These are phyloP conservation scores for Strigamia transsilvanica DNA, from an alignment of 2,888 invertebrate genomes.

Conservation along the genomic window DNA sequence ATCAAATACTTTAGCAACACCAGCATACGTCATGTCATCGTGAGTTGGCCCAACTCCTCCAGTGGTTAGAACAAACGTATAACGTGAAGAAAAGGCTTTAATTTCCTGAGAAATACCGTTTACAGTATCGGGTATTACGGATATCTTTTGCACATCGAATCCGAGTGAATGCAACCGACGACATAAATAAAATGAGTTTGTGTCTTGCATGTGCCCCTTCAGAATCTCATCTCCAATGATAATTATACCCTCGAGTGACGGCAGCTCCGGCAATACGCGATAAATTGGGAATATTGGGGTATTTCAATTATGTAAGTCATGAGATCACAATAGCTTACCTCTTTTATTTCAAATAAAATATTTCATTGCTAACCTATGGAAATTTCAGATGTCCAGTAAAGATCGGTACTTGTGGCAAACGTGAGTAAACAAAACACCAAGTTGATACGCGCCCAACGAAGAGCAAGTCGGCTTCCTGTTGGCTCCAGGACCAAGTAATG, in stretches of 20 bases:
- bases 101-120: slow-evolving; percentile 74
- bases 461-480: too few relatives aligned
- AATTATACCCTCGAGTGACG: too few relatives aligned
- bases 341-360: not conserved
- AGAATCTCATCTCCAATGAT: slow-evolving; percentile 82
- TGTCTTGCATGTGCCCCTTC: slow-evolving; percentile 75
- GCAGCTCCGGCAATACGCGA: too few relatives aligned
- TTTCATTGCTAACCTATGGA: too few relatives aligned
- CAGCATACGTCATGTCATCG: slow-evolving; percentile 79
- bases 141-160: slow-evolving; percentile 71
- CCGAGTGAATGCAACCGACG: slow-evolving; percentile 72
- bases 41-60: slow-evolving; percentile 83
- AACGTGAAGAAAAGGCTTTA: slow-evolving; percentile 69
- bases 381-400: not conserved
- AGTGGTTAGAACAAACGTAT: slow-evolving; percentile 75
- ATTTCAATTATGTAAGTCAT: too few relatives aligned
- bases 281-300: too few relatives aligned
- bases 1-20: slow-evolving; percentile 68
- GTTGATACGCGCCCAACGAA: too few relatives aligned
- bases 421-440: not conserved
- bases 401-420: not conserved
- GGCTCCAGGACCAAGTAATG: too few relatives aligned
- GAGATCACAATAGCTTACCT: not conserved
- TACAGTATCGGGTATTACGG: slow-evolving; percentile 74
- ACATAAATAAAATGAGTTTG: slow-evolving; percentile 74